phyloP scores from a whole-genome alignment of 2,113 vertebrate genomes.

The Oryzias melastigma region DNA sequence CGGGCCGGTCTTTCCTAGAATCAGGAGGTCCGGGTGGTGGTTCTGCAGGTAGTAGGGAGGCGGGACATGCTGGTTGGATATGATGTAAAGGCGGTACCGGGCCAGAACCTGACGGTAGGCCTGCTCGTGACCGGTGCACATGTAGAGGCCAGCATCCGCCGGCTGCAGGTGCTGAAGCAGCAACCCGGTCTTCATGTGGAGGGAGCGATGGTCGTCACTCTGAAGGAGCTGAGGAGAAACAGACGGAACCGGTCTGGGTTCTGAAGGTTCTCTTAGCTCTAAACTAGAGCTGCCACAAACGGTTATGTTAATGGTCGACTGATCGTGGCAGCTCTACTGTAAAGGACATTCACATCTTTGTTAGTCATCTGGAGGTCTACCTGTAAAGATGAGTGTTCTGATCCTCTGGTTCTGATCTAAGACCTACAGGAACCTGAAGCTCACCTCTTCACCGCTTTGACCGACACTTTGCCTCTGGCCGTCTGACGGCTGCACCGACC shows the following conservation, averaged over 20 bases:
- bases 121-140: constrained; percentile 75
- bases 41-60: neutral
- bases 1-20: neutral
- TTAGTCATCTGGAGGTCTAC: too few relatives aligned
- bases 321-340: too few relatives aligned
- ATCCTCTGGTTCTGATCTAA: neutral
- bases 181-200: constrained; percentile 76
- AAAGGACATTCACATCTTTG: too few relatives aligned
- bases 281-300: too few relatives aligned
- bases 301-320: too few relatives aligned
- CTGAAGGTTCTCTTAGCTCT: too few relatives aligned
- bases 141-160: constrained; percentile 74
- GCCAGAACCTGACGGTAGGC: constrained; percentile 73
- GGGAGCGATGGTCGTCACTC: constrained; percentile 45
- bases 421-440: neutral
- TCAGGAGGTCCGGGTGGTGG: constrained; percentile 2
- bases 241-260: neutral
- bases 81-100: constrained; percentile 75
- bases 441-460: constrained; percentile 60
- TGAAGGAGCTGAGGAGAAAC: constrained; percentile 55
- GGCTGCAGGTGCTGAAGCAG: constrained; percentile 77
- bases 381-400: too few relatives aligned
- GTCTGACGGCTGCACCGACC: constrained; percentile 63
- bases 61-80: constrained; percentile 63
- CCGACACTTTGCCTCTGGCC: neutral